phyloP scores from a whole-genome alignment of 2,888 invertebrate species.

The Polylopha cassiicola region DNA sequence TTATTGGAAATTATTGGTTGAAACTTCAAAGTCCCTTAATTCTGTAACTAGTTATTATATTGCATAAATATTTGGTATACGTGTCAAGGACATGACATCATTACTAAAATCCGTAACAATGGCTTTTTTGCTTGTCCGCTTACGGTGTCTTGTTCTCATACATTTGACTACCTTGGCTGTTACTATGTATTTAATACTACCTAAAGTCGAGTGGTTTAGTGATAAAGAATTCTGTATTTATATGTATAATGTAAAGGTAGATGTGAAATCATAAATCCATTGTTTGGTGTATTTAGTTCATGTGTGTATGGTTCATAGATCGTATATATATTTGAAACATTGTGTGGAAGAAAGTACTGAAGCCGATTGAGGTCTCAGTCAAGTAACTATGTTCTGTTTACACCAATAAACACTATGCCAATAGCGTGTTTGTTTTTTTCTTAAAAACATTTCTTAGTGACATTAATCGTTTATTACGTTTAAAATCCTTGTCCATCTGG shows the following conservation, averaged over 20 bases:
- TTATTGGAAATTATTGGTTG: too few relatives aligned
- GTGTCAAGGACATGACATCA: too few relatives aligned
- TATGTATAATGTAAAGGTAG: conserved; percentile 14
- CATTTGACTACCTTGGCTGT: too few relatives aligned
- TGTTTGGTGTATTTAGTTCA: conserved; percentile 42
- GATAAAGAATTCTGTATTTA: conserved; percentile 3
- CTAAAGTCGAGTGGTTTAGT: conserved; percentile 13
- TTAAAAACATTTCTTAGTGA: too few relatives aligned
- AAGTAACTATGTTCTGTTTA: conserved; percentile 63
- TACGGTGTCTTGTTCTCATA: too few relatives aligned
- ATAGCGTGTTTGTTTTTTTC: conserved; percentile 31
- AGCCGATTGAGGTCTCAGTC: conserved; percentile 37
- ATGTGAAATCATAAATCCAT: conserved; percentile 7
- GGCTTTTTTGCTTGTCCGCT: too few relatives aligned
- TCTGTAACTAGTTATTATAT: too few relatives aligned
- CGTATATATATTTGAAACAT: conserved; percentile 7
- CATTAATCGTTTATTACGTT: too few relatives aligned
- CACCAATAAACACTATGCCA: conserved; percentile 59
- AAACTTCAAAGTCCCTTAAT: too few relatives aligned
- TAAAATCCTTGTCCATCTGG: too few relatives aligned
- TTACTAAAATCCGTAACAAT: too few relatives aligned
- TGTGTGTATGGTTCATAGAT: conserved; percentile 40
- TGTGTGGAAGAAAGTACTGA: conserved; percentile 31
- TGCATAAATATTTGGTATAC: too few relatives aligned
- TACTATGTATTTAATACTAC: neutral